Conservation (phyloP, 2,113 vertebrate species). For the Pseudopipra pipra region DNA sequence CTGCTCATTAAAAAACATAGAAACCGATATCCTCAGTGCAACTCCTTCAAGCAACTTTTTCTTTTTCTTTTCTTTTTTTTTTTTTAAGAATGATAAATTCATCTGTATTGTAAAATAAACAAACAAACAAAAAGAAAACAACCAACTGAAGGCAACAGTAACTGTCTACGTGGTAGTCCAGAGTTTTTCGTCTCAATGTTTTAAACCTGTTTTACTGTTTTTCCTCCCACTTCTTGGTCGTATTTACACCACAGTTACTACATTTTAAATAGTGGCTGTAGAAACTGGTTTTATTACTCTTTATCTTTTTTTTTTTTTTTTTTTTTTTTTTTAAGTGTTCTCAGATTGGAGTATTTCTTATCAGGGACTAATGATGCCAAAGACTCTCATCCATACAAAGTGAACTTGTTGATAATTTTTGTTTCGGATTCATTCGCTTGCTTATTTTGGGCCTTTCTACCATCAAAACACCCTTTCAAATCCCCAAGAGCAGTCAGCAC, state of each 20-base stretch:
- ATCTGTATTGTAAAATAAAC: background rate
- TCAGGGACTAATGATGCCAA: background rate
- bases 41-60: conserved; percentile 63
- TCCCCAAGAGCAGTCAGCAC: background rate
- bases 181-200: background rate
- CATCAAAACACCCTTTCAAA: background rate
- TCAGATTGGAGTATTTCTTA: background rate
- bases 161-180: background rate
- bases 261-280: background rate
- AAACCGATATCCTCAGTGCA: conserved; percentile 50
- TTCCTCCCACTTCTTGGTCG: background rate
- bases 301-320: background rate
- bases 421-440: conserved; percentile 23
- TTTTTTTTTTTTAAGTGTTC: background rate
- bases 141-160: background rate
- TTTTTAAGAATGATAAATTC: background rate
- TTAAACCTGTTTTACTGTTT: background rate
- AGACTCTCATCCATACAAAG: conserved; percentile 21
- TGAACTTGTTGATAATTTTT: conserved; percentile 67
- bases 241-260: background rate
- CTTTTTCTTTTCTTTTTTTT: background rate
- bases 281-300: background rate
- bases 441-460: conserved; percentile 50
- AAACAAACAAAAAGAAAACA: background rate
- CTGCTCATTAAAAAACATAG: conserved; percentile 50